phyloP scores from a whole-genome alignment of 1,140 invertebrate species.

The Zaprionus camerounensis region DNA sequence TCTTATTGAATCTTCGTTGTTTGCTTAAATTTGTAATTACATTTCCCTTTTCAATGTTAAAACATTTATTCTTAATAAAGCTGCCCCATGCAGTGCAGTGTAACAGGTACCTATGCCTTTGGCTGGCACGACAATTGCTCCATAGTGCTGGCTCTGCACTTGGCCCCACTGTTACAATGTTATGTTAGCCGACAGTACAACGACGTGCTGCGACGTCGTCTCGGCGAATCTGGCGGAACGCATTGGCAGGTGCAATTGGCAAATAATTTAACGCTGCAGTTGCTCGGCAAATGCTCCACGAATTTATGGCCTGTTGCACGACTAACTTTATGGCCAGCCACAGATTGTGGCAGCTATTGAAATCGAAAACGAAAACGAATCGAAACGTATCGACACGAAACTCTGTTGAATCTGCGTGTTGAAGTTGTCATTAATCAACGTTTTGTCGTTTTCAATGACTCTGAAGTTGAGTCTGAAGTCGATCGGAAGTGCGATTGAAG shows the following conservation, averaged over 20 bases:
- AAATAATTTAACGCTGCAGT: constrained; percentile 66
- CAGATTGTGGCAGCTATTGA: constrained; percentile 32
- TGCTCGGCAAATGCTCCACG: constrained; percentile 1
- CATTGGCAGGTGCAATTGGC: constrained; percentile 74
- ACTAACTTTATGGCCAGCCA: constrained; percentile 46
- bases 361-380: constrained; percentile 9
- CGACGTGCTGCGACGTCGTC: neutral
- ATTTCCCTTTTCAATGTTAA: neutral
- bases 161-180: neutral
- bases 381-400: constrained; percentile 2
- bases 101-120: neutral
- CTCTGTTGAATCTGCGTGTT: constrained; percentile 15
- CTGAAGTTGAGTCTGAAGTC: constrained; percentile 27
- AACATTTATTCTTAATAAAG: neutral
- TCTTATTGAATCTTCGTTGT: too few species aligned
- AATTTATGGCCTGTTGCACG: constrained; percentile 64
- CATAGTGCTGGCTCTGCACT: neutral
- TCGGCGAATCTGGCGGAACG: constrained; percentile 33
- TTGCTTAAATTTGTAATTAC: neutral
- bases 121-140: neutral
- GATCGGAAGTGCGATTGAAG: constrained; percentile 61
- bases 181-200: neutral
- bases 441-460: constrained; percentile 13
- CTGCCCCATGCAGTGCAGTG: constrained; percentile 8
- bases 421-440: constrained; percentile 40